Conservation (phyloP, 2,113 vertebrate genomes). For the Aspiorhynchus laticeps region DNA sequence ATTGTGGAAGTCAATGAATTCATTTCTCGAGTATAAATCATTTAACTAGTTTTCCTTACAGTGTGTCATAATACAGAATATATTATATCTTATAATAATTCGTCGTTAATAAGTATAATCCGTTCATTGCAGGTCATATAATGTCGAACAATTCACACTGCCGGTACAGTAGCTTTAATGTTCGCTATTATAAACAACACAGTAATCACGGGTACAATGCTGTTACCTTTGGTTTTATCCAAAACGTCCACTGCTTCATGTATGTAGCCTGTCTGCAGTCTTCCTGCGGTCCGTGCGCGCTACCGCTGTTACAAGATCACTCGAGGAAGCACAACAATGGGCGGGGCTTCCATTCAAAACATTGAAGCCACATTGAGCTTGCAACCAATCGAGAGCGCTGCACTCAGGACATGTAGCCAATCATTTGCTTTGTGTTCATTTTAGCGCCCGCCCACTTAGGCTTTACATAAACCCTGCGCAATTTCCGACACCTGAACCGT, state of each 20-base stretch:
- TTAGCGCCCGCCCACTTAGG: slow-evolving; percentile 24
- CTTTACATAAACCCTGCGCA: slow-evolving; percentile 17
- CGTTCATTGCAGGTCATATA: neutral
- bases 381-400: slow-evolving; percentile 24
- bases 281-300: neutral
- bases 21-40: neutral
- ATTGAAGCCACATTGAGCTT: slow-evolving; percentile 5
- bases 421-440: neutral
- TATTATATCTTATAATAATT: neutral
- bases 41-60: neutral
- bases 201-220: neutral
- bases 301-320: neutral
- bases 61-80: too few species aligned
- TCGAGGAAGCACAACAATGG: slow-evolving; percentile 9
- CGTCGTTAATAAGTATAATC: neutral
- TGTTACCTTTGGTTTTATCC: slow-evolving; percentile 5
- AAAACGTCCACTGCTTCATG: neutral
- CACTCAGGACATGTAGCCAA: slow-evolving; percentile 6
- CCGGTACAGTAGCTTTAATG: neutral
- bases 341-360: slow-evolving; percentile 44
- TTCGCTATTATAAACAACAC: neutral
- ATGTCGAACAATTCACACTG: neutral
- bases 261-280: neutral
- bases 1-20: neutral
- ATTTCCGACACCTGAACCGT: neutral